Percentiles rank a stretch among this genome's conserved stretches.
Evolutionary conservation across 2,113 vertebrate species (phyloP).

Genomic region (Zapornia atra): DNA sequence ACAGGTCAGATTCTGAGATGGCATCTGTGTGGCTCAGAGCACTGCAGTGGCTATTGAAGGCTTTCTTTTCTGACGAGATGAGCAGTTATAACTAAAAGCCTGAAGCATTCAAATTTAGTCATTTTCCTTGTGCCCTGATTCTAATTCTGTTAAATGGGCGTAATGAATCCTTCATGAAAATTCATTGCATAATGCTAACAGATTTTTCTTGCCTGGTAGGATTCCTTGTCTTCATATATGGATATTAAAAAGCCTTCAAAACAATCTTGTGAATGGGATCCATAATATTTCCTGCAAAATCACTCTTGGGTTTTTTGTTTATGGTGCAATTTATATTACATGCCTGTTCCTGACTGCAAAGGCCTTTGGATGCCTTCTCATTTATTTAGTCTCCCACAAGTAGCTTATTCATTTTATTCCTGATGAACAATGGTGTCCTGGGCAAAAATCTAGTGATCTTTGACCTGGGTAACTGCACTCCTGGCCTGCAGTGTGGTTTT

Average conservation of each 20-base stretch:
- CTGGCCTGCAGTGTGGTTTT: background rate
- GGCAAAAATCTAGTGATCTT: background rate
- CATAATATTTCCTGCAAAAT: background rate
- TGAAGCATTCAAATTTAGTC: background rate
- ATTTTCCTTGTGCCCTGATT: background rate
- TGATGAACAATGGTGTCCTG: background rate
- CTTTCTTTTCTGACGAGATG: background rate
- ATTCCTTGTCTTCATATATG: background rate
- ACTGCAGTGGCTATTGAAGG: background rate
- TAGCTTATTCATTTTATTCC: background rate
- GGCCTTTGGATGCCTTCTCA: background rate
- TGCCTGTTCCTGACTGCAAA: background rate
- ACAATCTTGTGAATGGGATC: background rate
- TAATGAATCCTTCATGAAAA: background rate
- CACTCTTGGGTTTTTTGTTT: accelerated
- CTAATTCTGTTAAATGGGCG: background rate
- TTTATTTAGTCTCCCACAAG: background rate
- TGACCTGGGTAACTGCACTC: background rate
- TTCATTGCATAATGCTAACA: background rate
- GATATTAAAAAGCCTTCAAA: background rate
- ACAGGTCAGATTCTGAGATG: background rate
- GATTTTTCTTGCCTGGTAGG: background rate
- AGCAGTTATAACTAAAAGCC: background rate
- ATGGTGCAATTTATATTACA: background rate
- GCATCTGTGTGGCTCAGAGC: background rate